A percentile compares a stretch with the other conserved stretches of the same genome.
Conservation (phyloP, 2,888 invertebrate species). For the Teinopalpus imperialis region DNA sequence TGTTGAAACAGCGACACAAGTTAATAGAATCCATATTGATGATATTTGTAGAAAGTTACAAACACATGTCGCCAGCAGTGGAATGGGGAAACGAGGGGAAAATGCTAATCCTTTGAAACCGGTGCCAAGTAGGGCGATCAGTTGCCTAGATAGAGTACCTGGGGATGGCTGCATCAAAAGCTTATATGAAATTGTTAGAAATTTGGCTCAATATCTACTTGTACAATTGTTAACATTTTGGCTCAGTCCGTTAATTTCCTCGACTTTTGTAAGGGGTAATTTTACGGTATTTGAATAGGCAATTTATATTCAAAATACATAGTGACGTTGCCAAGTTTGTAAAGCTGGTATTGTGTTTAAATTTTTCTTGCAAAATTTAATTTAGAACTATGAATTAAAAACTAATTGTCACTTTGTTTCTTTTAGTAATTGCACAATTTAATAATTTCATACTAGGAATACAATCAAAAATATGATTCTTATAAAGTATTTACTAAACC, state of each 20-base stretch:
- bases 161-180: background rate
- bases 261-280: background rate
- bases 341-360: too few relatives aligned
- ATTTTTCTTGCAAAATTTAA: too few relatives aligned
- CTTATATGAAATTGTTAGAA: background rate
- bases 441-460: too few relatives aligned
- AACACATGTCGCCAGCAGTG: conserved; percentile 4
- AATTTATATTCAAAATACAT: background rate
- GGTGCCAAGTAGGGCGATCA: conserved; percentile 34
- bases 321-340: background rate
- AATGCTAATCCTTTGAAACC: conserved; percentile 33
- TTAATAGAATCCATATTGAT: background rate
- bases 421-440: too few relatives aligned
- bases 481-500: too few relatives aligned
- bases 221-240: conserved; percentile 1
- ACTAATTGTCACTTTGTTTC: too few relatives aligned
- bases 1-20: background rate
- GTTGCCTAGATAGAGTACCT: conserved; percentile 5
- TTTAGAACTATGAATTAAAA: too few relatives aligned
- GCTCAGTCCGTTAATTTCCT: background rate
- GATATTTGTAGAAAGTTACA: conserved; percentile 24
- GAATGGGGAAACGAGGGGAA: conserved; percentile 29
- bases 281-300: background rate
- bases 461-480: too few relatives aligned
- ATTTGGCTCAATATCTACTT: background rate